Base-by-base conservation (phyloP, 2,113 vertebrate species). In the Paracanthobrama guichenoti region DNA sequence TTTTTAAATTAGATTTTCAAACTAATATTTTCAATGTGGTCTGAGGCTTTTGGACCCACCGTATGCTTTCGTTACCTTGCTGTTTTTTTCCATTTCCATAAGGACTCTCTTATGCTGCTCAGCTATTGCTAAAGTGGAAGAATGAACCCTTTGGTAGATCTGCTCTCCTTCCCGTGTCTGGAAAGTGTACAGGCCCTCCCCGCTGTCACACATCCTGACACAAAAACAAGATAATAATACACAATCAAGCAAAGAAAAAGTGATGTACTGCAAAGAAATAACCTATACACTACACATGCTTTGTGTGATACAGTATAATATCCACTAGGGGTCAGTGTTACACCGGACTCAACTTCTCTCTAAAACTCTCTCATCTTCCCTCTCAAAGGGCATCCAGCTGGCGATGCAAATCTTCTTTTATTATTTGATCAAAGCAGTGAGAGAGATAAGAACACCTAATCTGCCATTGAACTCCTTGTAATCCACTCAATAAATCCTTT, bases 101-200 rank as follows among this genome's bases (percentile, higher is more conserved):
- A 98, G 91, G 86, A 97, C 96, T 57, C 95, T 96, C 91, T 97
- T 98, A 93, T 98, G 98, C 90, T 98, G 97, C 90, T 98, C 98
- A 0, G 98, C 98, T 0, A 99, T 97, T 82, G 96, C 95, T 91
- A 99, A 86, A 0, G 97, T 98, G 71, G 97, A 96, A 0, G 95
- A 95, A 93, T 99, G 98, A 75, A 99, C 98, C 0, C 96, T 95
- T 91, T 98, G 97, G 91, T 99, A 99, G 90, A 99, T 98, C 93
- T 98, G 96, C 79, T 99, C 97, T 0, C 98, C 98, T 18, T 98
- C 97, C 89, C 96, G 95, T 0, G 98, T 99, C 95, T 99, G 97
- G 90, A 99, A 99, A 74, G 97, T 99, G 93, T 98, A 99, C 66
- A 99, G 96, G 16, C 98, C 98, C 91, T 99, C 98, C 0, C 96